Evolutionary conservation across 2,113 vertebrate genomes (phyloP).

Genomic region (Chelonoidis abingdonii): DNA sequence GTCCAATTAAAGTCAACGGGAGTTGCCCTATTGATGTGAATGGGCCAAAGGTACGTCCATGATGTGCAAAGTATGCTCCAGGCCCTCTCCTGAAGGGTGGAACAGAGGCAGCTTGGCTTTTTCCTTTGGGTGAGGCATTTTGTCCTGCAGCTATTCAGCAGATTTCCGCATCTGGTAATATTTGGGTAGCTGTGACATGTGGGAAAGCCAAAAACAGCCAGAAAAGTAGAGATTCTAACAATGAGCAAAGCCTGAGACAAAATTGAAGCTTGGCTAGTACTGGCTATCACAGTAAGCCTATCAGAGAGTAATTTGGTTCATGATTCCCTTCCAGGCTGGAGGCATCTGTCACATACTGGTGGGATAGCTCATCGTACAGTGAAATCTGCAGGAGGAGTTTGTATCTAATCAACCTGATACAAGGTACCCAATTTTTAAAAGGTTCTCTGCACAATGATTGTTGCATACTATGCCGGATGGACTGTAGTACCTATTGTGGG

Average conservation of each 20-base stretch:
- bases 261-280: neutral
- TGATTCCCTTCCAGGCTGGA: neutral
- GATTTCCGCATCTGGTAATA: neutral
- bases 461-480: too few species aligned
- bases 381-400: neutral
- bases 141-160: neutral
- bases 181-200: neutral
- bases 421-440: neutral
- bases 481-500: neutral
- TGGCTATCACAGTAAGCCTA: neutral
- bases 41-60: neutral
- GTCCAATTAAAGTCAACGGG: neutral
- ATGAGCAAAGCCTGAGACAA: neutral
- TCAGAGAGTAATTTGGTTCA: neutral
- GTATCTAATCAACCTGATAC: neutral
- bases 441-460: neutral
- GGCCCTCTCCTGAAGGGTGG: neutral
- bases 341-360: fast-evolving
- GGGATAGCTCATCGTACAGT: neutral
- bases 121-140: neutral
- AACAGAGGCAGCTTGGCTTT: neutral
- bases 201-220: neutral
- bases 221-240: neutral
- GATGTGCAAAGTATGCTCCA: neutral
- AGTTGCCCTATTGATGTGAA: neutral